Evolutionary conservation across 2,888 invertebrate genomes (phyloP).

Genomic region (Dryobota labecula): DNA sequence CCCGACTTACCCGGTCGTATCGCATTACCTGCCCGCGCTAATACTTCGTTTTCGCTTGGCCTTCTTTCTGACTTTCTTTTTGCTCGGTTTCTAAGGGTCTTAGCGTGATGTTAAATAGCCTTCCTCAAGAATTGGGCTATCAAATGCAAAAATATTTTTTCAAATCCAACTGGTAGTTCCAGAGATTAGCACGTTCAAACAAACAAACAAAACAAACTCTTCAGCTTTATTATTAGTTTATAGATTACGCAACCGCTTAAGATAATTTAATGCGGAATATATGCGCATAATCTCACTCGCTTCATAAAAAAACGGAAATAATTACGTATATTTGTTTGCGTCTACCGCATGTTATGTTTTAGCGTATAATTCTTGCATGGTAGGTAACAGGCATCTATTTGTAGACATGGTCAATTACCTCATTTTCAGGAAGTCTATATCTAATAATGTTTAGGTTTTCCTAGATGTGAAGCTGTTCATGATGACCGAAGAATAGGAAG

Average conservation of each 20-base stretch:
- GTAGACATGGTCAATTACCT: neutral
- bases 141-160: too few relatives aligned
- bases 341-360: constrained; percentile 43
- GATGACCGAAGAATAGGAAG: neutral
- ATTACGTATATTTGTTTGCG: constrained; percentile 35
- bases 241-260: constrained; percentile 51
- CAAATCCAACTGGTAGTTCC: too few relatives aligned
- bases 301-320: constrained; percentile 55
- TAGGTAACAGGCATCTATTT: neutral
- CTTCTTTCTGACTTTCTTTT: too few relatives aligned
- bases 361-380: neutral
- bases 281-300: constrained; percentile 57
- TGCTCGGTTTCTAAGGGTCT: too few relatives aligned
- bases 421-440: neutral
- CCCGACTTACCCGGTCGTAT: too few relatives aligned
- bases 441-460: neutral
- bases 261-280: constrained; percentile 48
- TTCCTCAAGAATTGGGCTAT: too few relatives aligned
- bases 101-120: too few relatives aligned
- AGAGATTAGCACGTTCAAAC: too few relatives aligned
- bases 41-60: too few relatives aligned
- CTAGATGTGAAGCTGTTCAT: neutral
- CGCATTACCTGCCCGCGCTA: too few relatives aligned
- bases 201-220: too few relatives aligned
- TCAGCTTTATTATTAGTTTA: too few relatives aligned